These are phyloP conservation scores for Physeter macrocephalus DNA, from an alignment of 2,113 vertebrate species.

Conservation along the genomic window DNA sequence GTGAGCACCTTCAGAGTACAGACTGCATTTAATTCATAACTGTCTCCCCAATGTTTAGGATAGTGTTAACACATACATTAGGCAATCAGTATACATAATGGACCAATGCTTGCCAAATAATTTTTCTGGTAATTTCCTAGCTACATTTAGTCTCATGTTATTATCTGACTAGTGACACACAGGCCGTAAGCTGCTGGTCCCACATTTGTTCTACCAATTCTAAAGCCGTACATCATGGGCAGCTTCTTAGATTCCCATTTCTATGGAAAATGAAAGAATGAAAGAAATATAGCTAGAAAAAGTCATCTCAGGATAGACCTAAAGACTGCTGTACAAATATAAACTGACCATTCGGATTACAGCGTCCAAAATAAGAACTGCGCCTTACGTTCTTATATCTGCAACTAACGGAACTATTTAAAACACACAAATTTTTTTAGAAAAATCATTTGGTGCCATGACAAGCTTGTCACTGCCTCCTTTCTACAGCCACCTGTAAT, in stretches of 20 bases:
- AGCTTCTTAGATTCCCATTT: background rate
- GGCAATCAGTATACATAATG: background rate
- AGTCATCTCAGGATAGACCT: background rate
- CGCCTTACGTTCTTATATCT: background rate
- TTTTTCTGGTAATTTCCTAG: background rate
- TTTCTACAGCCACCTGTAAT: background rate
- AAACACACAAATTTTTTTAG: background rate
- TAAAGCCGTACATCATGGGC: background rate
- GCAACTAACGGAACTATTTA: background rate
- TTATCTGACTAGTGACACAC: background rate
- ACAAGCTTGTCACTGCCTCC: background rate
- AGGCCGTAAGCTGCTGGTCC: background rate
- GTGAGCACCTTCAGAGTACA: background rate
- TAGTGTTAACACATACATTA: background rate
- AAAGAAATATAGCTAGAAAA: background rate
- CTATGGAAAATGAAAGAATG: background rate
- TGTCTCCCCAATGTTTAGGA: background rate
- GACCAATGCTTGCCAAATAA: background rate
- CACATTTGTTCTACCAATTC: background rate
- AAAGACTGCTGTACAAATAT: constrained; percentile 10
- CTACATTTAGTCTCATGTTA: background rate
- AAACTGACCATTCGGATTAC: background rate
- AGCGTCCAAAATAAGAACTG: constrained; percentile 1
- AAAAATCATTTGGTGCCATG: background rate
- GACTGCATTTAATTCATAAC: background rate